phyloP scores from a whole-genome alignment of 2,113 vertebrate genomes.

The Pelmatolapia mariae region DNA sequence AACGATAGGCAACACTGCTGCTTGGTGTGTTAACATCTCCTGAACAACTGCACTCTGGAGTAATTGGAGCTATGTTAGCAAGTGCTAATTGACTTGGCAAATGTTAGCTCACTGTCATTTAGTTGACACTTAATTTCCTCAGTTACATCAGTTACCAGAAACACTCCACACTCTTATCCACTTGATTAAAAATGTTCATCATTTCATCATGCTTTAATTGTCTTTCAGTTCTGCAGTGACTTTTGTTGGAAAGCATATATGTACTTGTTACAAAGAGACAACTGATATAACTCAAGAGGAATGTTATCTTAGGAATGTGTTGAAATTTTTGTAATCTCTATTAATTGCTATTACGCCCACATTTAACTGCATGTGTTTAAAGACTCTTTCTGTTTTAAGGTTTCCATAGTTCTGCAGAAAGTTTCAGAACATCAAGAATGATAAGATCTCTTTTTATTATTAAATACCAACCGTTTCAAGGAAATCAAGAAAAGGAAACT shows the following conservation, averaged over 20 bases:
- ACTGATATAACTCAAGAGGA: background rate
- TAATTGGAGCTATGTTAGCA: constrained; percentile 15
- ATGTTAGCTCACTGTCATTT: background rate
- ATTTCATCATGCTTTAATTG: background rate
- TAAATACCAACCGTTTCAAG: background rate
- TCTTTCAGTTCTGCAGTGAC: background rate
- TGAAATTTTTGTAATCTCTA: background rate
- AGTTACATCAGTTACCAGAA: background rate
- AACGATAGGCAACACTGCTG: background rate
- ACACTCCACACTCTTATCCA: background rate
- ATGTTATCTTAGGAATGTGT: background rate
- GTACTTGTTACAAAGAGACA: background rate
- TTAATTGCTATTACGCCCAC: background rate
- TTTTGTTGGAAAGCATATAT: background rate
- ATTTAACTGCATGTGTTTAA: background rate
- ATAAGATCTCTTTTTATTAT: background rate
- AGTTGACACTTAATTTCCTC: background rate
- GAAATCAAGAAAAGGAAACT: background rate
- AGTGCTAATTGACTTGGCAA: constrained; percentile 15
- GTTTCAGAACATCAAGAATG: background rate
- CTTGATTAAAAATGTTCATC: background rate
- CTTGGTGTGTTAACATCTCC: background rate
- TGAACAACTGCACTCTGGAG: background rate
- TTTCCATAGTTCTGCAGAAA: background rate
- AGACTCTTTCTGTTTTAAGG: background rate